Percentiles rank a stretch among this genome's conserved stretches.
These are phyloP conservation scores for Ramazzottius varieornatus DNA, from an alignment of 2,888 invertebrate genomes.

Conservation along the genomic window DNA sequence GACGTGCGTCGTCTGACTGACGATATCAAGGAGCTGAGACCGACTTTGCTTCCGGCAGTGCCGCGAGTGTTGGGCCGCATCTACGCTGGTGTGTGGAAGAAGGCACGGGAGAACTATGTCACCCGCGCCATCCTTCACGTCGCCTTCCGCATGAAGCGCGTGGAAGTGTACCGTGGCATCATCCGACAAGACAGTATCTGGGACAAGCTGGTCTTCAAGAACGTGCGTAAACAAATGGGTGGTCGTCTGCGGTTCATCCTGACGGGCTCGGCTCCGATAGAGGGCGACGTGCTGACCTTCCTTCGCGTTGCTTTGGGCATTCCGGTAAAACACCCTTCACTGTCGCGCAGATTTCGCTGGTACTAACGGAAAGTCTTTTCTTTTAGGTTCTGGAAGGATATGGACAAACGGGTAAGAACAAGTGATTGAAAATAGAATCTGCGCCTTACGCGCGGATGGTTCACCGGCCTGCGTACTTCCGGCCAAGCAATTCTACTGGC, in stretches of 20 bases:
- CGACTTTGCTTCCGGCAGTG: conserved; percentile 20
- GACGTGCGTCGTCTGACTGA: conserved; percentile 17
- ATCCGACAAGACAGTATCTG: conserved; percentile 63
- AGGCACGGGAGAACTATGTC: conserved; percentile 6
- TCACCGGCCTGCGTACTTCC: no score
- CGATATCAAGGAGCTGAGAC: conserved; percentile 18
- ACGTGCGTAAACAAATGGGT: conserved; percentile 73
- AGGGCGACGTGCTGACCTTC: conserved; percentile 73
- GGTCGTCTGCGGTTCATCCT: conserved; percentile 67
- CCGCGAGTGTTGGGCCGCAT: conserved; percentile 21
- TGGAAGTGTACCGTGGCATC: conserved; percentile 37
- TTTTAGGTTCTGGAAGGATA: conserved; percentile 19
- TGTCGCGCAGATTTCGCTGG: neutral
- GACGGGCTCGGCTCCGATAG: conserved; percentile 78
- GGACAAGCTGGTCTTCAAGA: conserved; percentile 71
- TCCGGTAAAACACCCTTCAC: conserved; percentile 29
- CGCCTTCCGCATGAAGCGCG: conserved; percentile 10
- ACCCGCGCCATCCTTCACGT: conserved; percentile 8
- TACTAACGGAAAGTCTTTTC: no score
- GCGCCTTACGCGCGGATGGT: no score
- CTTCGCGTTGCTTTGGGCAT: conserved; percentile 74
- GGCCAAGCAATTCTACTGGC: no score
- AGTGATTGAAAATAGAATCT: no score
- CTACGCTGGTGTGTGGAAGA: conserved; percentile 16
- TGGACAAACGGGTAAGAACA: conserved; percentile 17